phyloP scores from a whole-genome alignment of 2,113 vertebrate species.

The rabbit (Oryctolagus cuniculus) region mOryCun1.1 NC_091434.1:24470001-24470500 shows the following conservation, averaged over 20 bases:
- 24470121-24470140: background rate
- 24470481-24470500: too few species aligned
- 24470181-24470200: background rate
- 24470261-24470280: background rate
- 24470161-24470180: background rate
- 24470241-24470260: background rate
- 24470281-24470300: conserved; percentile 21
- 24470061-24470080: background rate
- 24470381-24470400: background rate
- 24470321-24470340: background rate
- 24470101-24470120: conserved; percentile 18
- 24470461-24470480: too few species aligned
- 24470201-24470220: background rate
- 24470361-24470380: background rate
- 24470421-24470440: too few species aligned
- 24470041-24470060: background rate
- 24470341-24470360: background rate
- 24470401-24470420: background rate
- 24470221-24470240: background rate
- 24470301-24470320: background rate
- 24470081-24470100: conserved; percentile 20
- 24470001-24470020: background rate
- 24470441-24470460: too few species aligned
- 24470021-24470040: background rate
- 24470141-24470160: conserved; percentile 30